A percentile compares a stretch with the other conserved stretches of the same genome.
phyloP scores from a whole-genome alignment of 35 echinoderm and acorn worm species.

The Heliocidaris tuberculata region DNA sequence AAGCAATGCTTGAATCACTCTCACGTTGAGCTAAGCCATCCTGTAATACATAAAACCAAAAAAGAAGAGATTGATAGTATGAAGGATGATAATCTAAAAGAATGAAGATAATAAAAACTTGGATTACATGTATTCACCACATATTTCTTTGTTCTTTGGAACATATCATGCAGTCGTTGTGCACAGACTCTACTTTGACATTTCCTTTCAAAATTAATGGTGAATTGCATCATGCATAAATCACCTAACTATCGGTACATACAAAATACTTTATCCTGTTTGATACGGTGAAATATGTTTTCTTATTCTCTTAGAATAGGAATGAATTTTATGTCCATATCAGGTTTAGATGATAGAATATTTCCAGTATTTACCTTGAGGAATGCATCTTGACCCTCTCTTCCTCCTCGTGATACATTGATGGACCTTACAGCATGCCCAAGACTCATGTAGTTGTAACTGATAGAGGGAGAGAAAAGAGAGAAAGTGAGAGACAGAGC shows the following conservation, averaged over 20 bases:
- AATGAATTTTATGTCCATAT: too few relatives aligned
- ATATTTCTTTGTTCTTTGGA: background rate
- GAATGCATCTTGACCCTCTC: slow-evolving; percentile 96
- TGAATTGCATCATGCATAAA: too few relatives aligned
- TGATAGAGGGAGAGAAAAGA: slow-evolving; percentile 16
- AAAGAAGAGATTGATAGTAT: background rate
- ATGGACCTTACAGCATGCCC: slow-evolving; percentile 81
- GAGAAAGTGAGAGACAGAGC: background rate
- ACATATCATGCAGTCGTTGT: background rate
- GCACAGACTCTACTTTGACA: too few relatives aligned
- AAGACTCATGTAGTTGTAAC: slow-evolving; percentile 83
- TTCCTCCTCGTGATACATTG: slow-evolving; percentile 70
- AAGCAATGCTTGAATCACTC: background rate
- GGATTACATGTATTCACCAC: too few relatives aligned
- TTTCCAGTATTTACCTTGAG: slow-evolving; percentile 67
- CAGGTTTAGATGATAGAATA: background rate
- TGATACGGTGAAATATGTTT: too few relatives aligned
- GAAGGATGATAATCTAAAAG: background rate
- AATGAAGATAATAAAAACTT: too few relatives aligned
- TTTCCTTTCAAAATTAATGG: too few relatives aligned
- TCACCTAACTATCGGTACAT: too few relatives aligned
- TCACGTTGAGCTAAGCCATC: background rate
- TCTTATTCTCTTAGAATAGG: too few relatives aligned
- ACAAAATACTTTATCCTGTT: too few relatives aligned
- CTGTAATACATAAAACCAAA: background rate